Percentiles rank a stretch among this genome's conserved stretches.
Evolutionary conservation across 2,888 invertebrate species (phyloP).

Genomic region (Monoplex corrugatus): DNA sequence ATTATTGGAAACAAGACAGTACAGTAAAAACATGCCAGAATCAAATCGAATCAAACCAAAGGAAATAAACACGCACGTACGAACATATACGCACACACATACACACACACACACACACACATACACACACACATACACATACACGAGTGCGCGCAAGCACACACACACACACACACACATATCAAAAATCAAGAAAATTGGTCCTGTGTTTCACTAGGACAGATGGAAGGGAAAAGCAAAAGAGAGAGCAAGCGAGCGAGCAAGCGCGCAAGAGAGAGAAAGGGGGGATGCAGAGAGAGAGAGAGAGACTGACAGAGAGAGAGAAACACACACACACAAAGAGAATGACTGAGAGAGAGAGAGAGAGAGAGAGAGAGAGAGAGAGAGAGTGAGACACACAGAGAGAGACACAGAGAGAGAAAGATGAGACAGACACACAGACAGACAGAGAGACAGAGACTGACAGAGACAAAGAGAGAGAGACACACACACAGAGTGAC

Average conservation of each 20-base stretch:
- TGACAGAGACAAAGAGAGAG: constrained; percentile 22
- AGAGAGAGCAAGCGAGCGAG: not conserved
- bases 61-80: too few relatives aligned
- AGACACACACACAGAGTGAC: constrained; percentile 6
- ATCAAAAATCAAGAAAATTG: too few relatives aligned
- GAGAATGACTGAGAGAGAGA: constrained; percentile 46
- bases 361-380: constrained; percentile 52
- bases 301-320: not conserved
- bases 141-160: not conserved
- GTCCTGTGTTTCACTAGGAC: too few relatives aligned
- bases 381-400: constrained; percentile 51
- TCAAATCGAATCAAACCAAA: too few relatives aligned
- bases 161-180: not conserved
- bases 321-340: not conserved
- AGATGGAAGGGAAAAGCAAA: too few relatives aligned
- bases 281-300: not conserved
- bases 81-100: not conserved
- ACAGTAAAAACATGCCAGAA: too few relatives aligned
- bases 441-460: constrained; percentile 30
- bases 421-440: constrained; percentile 8
- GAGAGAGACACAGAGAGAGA: not conserved
- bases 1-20: too few relatives aligned
- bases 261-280: not conserved
- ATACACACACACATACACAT: not conserved
- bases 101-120: constrained; percentile 1